Evolutionary conservation across 1,140 invertebrate species (phyloP), one percentile per base, ranked within the genome.

Genomic region (Pomacea maculata): DNA sequence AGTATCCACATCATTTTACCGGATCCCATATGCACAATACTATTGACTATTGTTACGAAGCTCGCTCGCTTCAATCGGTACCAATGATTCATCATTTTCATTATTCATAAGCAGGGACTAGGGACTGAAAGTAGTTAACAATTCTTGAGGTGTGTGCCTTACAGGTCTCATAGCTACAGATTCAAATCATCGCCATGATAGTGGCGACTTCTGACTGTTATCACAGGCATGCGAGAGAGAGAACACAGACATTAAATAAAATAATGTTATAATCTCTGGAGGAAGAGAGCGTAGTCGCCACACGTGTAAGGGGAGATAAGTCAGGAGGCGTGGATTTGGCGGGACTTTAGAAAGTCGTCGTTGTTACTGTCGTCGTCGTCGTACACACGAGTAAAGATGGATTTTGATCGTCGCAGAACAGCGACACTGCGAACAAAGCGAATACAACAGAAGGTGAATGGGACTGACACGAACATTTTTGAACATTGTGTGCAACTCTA

Each of bases 401-500:
- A 70, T 15, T 25, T 78, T 65, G 77, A 70, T 14, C 57, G 57
- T 67, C 67, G 70, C 15, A 78, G 4, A n/a, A 25, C 19, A 64
- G 67, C 21, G 4, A 70, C 64, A 55, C 77, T 65, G 21, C 45
- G 77, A n/a, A n/a, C 75, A 45, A 65, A 63, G 29, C 64, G 54
- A 8, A 57, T 8, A 57, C 34, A 54, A 57, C 52, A 25, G 77
- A 78, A 65, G 25, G 65, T 77, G 11, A 77, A 77, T 67, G 75
- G 52, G 6, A 65, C 6, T 9, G 63, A 45, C n/a, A 65, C 25
- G 34, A 65, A 52, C 25, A 55, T 15, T 29, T 78, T 71, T 52
- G 25, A 52, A 21, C 77, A 78, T n/a, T 71, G 65, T 29, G 45
- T 89, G 17, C 87, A 88, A 80, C 93, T 98, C 85, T 98, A 98